Percentiles rank a stretch among this genome's conserved stretches.
These are phyloP conservation scores for Anas capensis DNA, from an alignment of 2,797 vertebrate species.

Conservation along the genomic window DNA sequence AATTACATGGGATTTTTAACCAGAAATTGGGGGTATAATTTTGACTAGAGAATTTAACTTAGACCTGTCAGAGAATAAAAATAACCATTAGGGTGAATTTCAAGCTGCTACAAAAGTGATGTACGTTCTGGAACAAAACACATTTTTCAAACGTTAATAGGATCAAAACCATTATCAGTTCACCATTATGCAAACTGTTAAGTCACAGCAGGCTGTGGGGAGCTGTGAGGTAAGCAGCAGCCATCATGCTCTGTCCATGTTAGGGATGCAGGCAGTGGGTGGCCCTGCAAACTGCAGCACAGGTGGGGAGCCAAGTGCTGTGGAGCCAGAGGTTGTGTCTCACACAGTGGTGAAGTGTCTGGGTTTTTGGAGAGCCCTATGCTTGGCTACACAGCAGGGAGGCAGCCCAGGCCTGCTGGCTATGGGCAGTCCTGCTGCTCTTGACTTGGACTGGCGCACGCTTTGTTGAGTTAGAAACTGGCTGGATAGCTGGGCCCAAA, in stretches of 20 bases:
- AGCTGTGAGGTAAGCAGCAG: background rate
- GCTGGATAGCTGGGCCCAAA: too few relatives aligned
- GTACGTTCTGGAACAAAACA: rapidly evolving
- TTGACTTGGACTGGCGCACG: too few relatives aligned
- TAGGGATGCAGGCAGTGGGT: rapidly evolving
- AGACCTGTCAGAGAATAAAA: background rate
- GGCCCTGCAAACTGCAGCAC: rapidly evolving
- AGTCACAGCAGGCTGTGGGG: background rate
- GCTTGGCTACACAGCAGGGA: too few relatives aligned
- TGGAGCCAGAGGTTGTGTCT: rapidly evolving
- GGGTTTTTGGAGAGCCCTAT: background rate
- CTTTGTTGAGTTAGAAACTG: too few relatives aligned
- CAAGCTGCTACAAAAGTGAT: background rate
- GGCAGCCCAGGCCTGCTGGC: background rate
- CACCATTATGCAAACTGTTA: background rate
- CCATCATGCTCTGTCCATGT: background rate
- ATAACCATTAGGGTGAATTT: background rate
- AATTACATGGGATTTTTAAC: background rate
- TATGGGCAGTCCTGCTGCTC: background rate
- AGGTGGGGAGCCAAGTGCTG: rapidly evolving
- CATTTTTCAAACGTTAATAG: background rate
- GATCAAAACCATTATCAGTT: background rate
- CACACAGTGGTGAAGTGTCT: rapidly evolving
- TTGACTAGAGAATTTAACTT: background rate
- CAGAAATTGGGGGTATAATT: background rate